phyloP scores from a whole-genome alignment of 2,797 vertebrate genomes.

The Oceanodroma leucorhoa region DNA sequence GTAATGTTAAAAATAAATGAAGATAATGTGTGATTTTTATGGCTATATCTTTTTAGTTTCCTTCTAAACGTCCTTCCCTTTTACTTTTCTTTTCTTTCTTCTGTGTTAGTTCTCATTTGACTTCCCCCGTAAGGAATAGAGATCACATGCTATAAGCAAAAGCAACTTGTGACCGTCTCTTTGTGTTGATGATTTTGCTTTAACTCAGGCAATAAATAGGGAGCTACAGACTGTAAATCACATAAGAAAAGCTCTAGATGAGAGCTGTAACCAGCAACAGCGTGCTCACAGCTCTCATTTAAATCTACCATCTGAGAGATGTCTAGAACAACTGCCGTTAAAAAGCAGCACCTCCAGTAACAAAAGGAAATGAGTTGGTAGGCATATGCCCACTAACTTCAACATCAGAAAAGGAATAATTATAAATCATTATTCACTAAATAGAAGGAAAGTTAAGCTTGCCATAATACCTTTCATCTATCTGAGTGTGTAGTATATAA shows the following conservation, averaged over 20 bases:
- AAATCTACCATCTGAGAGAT: neutral
- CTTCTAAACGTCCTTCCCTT: neutral
- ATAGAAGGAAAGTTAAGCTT: constrained; percentile 34
- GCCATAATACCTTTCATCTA: constrained; percentile 40
- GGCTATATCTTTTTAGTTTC: neutral
- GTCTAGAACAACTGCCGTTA: neutral
- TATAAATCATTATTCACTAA: constrained; percentile 30
- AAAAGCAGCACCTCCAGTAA: constrained; percentile 29
- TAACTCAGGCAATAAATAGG: neutral
- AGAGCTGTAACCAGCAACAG: neutral
- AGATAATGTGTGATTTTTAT: neutral
- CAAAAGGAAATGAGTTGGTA: neutral
- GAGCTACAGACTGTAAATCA: neutral
- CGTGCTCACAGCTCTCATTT: neutral
- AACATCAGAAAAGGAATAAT: constrained; percentile 3
- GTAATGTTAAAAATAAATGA: neutral
- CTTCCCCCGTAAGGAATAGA: neutral
- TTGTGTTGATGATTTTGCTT: neutral
- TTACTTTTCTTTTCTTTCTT: neutral
- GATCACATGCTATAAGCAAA: neutral
- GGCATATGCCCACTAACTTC: constrained; percentile 6
- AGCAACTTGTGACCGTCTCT: neutral
- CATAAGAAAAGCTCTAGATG: neutral
- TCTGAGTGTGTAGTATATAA: neutral
- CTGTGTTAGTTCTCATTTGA: neutral